Percentiles rank a stretch among this genome's conserved stretches.
Evolutionary conservation across 2,888 invertebrate species (phyloP).

Genomic region (Phyto melanocephala): DNA sequence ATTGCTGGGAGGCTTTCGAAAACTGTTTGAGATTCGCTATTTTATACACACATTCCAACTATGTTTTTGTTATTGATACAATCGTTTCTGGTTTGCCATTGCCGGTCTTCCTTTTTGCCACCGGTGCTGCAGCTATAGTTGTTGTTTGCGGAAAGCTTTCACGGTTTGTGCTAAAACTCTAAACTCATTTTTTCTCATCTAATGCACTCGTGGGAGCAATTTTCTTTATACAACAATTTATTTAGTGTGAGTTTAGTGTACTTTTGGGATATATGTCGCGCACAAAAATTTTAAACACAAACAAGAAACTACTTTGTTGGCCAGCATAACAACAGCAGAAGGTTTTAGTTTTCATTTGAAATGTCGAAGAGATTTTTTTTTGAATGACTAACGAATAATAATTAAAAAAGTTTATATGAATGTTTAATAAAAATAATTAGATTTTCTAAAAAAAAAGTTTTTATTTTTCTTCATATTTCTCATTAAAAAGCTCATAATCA

Average conservation of each 20-base stretch:
- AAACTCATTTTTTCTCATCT: conserved; percentile 67
- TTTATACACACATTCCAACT: conserved; percentile 10
- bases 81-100: conserved; percentile 2
- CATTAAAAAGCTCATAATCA: too few relatives aligned
- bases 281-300: conserved; percentile 5
- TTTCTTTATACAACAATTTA: conserved; percentile 67
- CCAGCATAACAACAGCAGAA: not conserved
- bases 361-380: not conserved
- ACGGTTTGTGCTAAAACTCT: conserved; percentile 59
- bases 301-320: not conserved
- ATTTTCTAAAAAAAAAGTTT: too few relatives aligned
- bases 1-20: too few relatives aligned
- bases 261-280: conserved; percentile 63
- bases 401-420: not conserved
- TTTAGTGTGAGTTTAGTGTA: conserved; percentile 66
- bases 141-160: not conserved
- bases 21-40: not conserved
- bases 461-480: too few relatives aligned
- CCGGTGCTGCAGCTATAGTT: too few relatives aligned
- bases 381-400: too few relatives aligned
- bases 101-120: too few relatives aligned
- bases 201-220: conserved; percentile 67
- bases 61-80: conserved; percentile 30
- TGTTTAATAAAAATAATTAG: not conserved
- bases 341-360: not conserved